A percentile compares a stretch with the other conserved stretches of the same genome.
Evolutionary conservation across 2,888 invertebrate genomes (phyloP).

Genomic region (Xestia c-nigrum): DNA sequence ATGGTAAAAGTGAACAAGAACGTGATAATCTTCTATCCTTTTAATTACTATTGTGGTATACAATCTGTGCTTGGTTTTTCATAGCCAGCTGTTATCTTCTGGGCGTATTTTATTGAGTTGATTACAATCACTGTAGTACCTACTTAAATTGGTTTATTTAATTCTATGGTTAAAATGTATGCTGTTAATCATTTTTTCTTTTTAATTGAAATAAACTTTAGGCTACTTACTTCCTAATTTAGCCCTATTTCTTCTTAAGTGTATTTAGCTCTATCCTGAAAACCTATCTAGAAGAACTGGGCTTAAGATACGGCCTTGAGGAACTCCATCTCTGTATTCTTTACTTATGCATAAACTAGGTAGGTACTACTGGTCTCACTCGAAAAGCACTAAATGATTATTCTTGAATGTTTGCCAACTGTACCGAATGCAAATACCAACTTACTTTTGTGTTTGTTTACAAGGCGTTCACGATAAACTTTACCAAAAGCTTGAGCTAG

Average conservation of each 20-base stretch:
- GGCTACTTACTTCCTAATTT: neutral
- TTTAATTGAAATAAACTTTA: no score
- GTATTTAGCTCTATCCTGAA: neutral
- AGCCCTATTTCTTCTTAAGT: neutral
- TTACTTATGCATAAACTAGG: neutral
- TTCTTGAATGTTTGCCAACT: constrained; percentile 32
- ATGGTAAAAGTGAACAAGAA: neutral
- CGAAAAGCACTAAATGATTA: neutral
- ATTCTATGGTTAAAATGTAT: neutral
- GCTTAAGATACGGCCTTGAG: constrained; percentile 22
- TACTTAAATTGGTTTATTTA: neutral
- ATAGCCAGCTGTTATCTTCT: neutral
- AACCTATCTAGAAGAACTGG: neutral
- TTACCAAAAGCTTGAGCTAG: constrained; percentile 9
- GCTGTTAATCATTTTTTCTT: neutral
- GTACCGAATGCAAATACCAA: constrained; percentile 4
- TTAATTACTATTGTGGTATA: neutral
- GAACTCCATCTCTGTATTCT: constrained; percentile 15
- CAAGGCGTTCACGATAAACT: constrained; percentile 14
- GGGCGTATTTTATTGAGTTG: neutral
- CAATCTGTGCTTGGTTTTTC: neutral
- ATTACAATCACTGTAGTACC: neutral
- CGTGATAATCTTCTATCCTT: neutral
- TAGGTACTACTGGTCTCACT: neutral
- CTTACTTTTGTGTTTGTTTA: constrained; percentile 24